Percentiles rank a stretch among this genome's conserved stretches.
These are phyloP conservation scores for Trissolcus brochymenae DNA, from an alignment of 2,888 invertebrate genomes.

Conservation along the genomic window DNA sequence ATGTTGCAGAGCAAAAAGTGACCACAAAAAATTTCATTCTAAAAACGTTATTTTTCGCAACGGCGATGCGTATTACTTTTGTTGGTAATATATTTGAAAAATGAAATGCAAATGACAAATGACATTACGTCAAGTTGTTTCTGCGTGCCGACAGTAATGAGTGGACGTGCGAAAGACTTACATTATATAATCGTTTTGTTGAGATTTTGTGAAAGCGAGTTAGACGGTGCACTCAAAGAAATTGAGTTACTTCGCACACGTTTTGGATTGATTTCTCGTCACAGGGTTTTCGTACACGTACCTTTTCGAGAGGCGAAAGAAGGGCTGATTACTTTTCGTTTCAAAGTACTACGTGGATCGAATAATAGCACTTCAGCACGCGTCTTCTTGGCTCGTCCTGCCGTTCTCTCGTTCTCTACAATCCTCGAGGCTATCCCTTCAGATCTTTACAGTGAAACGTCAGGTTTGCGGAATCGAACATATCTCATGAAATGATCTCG, in stretches of 20 bases:
- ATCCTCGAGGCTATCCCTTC: conserved; percentile 48
- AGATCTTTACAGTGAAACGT: conserved; percentile 45
- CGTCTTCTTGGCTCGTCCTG: conserved; percentile 35
- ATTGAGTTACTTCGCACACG: conserved; percentile 68
- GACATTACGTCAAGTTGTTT: too few species aligned
- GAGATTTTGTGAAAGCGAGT: conserved; percentile 36
- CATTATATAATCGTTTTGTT: conserved; percentile 42
- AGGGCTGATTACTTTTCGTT: conserved; percentile 71
- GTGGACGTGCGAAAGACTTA: conserved; percentile 14
- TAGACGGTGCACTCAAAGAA: conserved; percentile 56
- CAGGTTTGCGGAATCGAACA: conserved; percentile 42
- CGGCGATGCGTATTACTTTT: too few species aligned
- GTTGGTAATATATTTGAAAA: too few species aligned
- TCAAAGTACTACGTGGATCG: conserved; percentile 67
- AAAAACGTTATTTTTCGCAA: too few species aligned
- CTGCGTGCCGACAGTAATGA: too few species aligned
- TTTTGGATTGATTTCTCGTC: conserved; percentile 68
- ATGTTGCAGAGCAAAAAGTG: too few species aligned
- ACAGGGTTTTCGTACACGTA: conserved; percentile 59
- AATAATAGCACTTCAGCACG: conserved; percentile 62
- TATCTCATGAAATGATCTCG: conserved; percentile 53
- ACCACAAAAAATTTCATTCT: too few species aligned
- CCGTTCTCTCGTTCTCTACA: conserved; percentile 33
- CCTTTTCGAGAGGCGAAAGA: conserved; percentile 58
- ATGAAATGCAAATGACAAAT: too few species aligned